Percentiles rank a stretch among this genome's conserved stretches.
phyloP scores from a whole-genome alignment of 2,888 invertebrate genomes.

The Incurvaria masculella region DNA sequence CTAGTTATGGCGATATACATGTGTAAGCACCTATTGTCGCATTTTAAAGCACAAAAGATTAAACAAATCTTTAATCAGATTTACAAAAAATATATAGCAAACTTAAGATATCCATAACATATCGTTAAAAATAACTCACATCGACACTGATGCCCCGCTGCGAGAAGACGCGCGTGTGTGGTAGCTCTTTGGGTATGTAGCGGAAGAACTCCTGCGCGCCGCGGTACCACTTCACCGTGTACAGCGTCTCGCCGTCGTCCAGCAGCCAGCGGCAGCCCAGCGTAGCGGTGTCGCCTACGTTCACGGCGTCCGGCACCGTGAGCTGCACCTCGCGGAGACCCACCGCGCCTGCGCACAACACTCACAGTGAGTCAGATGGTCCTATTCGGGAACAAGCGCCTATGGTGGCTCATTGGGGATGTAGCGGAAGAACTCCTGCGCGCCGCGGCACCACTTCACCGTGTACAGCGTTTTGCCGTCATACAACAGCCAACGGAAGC shows the following conservation, averaged over 20 bases:
- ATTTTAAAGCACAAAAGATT: too few relatives aligned
- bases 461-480: conserved; percentile 68
- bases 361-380: too few relatives aligned
- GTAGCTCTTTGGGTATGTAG: conserved; percentile 76
- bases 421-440: conserved; percentile 74
- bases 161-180: conserved; percentile 71
- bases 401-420: conserved; percentile 80
- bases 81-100: too few relatives aligned
- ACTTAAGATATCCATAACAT: too few relatives aligned
- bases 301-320: conserved; percentile 68
- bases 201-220: conserved; percentile 75
- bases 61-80: too few relatives aligned
- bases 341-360: conserved; percentile 42
- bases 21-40: too few relatives aligned
- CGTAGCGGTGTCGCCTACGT: conserved; percentile 66
- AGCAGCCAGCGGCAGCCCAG: conserved; percentile 72
- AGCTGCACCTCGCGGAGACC: conserved; percentile 66
- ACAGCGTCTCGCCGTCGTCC: conserved; percentile 65
- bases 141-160: conserved; percentile 66
- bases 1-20: too few relatives aligned
- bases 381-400: too few relatives aligned
- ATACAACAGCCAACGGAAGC: conserved; percentile 71
- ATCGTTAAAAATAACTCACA: conserved; percentile 52
- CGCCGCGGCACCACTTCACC: conserved; percentile 80
- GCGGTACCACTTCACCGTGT: conserved; percentile 82